These are phyloP conservation scores for Drosophila sp. DNA, from an alignment of 1,140 invertebrate species.

Conservation along the genomic window DNA sequence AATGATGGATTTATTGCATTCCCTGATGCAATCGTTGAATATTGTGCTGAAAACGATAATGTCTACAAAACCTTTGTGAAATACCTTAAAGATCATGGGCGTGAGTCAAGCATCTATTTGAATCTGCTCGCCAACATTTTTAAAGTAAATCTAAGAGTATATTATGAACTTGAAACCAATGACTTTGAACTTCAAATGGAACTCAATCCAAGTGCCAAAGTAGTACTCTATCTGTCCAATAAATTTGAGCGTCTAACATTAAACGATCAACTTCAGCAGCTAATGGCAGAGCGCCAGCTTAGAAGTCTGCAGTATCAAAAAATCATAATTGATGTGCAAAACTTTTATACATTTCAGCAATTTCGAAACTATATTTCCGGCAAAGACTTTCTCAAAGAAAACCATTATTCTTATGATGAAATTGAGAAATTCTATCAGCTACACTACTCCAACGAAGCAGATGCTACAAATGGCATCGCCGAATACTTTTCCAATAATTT, in stretches of 20 bases:
- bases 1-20: neutral
- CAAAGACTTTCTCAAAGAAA: neutral
- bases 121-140: neutral
- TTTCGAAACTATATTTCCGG: neutral
- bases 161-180: neutral
- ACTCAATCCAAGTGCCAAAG: neutral
- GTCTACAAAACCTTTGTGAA: neutral
- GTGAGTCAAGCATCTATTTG: slow-evolving; percentile 2
- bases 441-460: neutral
- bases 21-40: slow-evolving; percentile 9
- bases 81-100: neutral
- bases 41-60: neutral
- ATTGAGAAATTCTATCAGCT: neutral
- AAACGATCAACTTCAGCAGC: neutral
- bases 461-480: neutral
- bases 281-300: neutral
- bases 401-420: neutral
- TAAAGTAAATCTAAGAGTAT: neutral
- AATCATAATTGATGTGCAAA: neutral
- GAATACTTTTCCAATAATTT: neutral
- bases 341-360: neutral
- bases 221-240: neutral
- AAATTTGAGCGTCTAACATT: slow-evolving; percentile 1
- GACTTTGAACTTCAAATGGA: neutral
- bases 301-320: neutral